phyloP scores from a whole-genome alignment of 2,888 invertebrate species.

The Nymphalis polychloros region DNA sequence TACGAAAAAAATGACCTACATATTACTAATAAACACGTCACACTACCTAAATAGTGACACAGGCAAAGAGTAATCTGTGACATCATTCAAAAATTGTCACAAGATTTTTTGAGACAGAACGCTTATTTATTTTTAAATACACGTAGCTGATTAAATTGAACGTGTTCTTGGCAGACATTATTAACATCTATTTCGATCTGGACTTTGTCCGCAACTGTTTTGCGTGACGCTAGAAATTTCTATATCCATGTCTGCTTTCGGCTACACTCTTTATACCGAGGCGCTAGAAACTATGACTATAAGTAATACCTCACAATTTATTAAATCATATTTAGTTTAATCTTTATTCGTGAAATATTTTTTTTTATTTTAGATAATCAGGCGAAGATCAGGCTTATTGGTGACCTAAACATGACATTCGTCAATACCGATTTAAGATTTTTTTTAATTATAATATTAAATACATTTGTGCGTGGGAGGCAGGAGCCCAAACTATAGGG shows the following conservation, averaged over 20 bases:
- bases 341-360: too few relatives aligned
- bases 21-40: background rate
- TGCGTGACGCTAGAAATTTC: background rate
- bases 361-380: too few relatives aligned
- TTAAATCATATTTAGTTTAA: too few relatives aligned
- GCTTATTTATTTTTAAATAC: constrained; percentile 13
- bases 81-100: background rate
- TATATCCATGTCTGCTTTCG: background rate
- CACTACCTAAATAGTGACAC: background rate
- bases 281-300: background rate
- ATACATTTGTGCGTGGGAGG: too few relatives aligned
- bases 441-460: too few relatives aligned
- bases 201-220: background rate
- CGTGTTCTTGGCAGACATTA: constrained; percentile 23
- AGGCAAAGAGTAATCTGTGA: background rate
- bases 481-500: too few relatives aligned
- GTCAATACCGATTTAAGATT: too few relatives aligned
- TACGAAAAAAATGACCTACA: background rate
- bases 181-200: constrained; percentile 26
- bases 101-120: background rate
- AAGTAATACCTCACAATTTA: background rate
- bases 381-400: too few relatives aligned
- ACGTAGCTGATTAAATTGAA: constrained; percentile 9
- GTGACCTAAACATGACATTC: too few relatives aligned
- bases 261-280: background rate